These are phyloP conservation scores for Zoanthus solanderi DNA, from an alignment of 92 coral and sea anemone genomes.

Conservation along the genomic window DNA sequence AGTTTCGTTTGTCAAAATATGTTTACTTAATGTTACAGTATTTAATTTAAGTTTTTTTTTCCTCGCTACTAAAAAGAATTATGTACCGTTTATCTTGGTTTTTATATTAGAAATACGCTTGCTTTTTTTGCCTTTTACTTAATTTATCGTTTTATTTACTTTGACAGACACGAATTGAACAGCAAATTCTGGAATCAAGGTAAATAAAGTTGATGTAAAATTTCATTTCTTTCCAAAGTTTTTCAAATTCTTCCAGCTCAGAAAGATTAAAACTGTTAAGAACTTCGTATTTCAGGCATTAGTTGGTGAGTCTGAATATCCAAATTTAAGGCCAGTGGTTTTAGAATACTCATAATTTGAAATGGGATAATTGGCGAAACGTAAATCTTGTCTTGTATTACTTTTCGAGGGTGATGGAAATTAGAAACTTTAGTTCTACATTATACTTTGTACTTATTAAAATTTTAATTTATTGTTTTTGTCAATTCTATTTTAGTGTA, in stretches of 20 bases:
- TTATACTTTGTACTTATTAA: no score
- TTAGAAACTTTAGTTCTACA: no score
- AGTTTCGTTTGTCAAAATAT: no score
- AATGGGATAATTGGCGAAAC: no score
- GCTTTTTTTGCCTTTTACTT: neutral
- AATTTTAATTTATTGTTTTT: no score
- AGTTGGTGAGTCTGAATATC: neutral
- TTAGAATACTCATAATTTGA: no score
- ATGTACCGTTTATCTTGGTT: neutral
- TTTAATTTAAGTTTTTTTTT: no score
- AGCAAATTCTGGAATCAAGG: conserved; percentile 94
- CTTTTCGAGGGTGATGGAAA: no score
- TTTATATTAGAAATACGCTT: neutral
- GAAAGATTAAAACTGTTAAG: neutral
- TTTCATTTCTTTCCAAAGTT: neutral
- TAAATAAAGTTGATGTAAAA: conserved; percentile 3
- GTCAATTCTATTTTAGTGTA: no score
- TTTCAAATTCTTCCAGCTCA: neutral
- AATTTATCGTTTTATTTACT: conserved; percentile 6
- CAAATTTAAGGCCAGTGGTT: neutral
- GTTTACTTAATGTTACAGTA: no score
- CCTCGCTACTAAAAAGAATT: neutral
- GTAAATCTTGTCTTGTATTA: no score
- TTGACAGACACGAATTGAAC: conserved; percentile 83
- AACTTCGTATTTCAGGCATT: neutral